Percentiles rank a stretch among this genome's conserved stretches.
Evolutionary conservation across 1,140 invertebrate species (phyloP).

Genomic region (Magallana ariakensis): DNA sequence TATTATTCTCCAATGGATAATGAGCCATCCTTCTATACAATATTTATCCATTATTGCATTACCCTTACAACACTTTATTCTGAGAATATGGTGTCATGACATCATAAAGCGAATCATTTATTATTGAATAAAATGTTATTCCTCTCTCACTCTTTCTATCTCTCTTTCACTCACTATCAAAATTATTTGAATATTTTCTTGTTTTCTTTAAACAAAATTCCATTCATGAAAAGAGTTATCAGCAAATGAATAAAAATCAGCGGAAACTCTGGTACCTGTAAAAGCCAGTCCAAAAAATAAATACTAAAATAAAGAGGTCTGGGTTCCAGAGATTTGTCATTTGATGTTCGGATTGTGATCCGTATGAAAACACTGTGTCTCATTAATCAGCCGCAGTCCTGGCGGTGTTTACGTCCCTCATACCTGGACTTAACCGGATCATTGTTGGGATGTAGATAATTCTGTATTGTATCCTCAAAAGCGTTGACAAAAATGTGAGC

Average conservation of each 20-base stretch:
- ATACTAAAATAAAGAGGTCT: constrained; percentile 23
- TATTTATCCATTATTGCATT: neutral
- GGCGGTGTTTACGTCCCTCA: neutral
- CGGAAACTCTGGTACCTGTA: neutral
- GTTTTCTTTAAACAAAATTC: constrained; percentile 8
- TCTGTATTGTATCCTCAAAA: constrained; percentile 23
- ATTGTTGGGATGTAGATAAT: constrained; percentile 32
- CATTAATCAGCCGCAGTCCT: constrained; percentile 10
- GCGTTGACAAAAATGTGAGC: constrained; percentile 6
- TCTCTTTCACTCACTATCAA: neutral
- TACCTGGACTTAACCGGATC: constrained; percentile 14
- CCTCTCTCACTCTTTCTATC: neutral
- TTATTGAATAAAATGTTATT: neutral
- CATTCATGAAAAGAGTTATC: constrained; percentile 18
- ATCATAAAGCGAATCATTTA: too few relatives aligned
- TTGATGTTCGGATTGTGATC: constrained; percentile 29
- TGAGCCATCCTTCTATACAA: neutral
- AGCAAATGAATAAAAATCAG: neutral
- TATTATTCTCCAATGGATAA: neutral
- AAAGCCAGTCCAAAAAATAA: constrained; percentile 20
- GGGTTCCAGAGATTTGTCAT: constrained; percentile 27
- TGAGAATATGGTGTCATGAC: neutral
- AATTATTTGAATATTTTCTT: neutral
- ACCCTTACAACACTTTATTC: neutral
- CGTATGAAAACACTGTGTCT: constrained; percentile 28